phyloP scores from a whole-genome alignment of 2,888 invertebrate species.

The Desoria tigrina region DNA sequence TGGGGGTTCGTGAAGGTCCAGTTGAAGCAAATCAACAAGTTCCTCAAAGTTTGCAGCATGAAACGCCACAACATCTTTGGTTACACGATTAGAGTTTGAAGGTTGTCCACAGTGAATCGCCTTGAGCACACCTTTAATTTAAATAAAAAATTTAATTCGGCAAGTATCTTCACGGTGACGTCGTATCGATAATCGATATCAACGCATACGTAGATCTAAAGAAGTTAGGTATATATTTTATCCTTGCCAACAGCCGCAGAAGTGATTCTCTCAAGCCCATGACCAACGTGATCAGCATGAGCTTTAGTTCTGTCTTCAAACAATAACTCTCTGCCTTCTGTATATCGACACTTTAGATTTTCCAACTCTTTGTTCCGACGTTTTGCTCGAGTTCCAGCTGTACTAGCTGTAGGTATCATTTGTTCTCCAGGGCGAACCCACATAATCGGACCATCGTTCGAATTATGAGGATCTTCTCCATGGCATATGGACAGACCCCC shows the following conservation, averaged over 20 bases:
- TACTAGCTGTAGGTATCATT: conserved; percentile 88
- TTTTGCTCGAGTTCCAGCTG: conserved; percentile 61
- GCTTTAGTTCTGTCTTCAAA: conserved; percentile 96
- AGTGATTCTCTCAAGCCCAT: conserved; percentile 90
- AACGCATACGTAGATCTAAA: no score
- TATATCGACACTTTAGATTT: conserved; percentile 86
- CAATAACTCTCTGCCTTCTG: conserved; percentile 91
- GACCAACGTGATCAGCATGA: conserved; percentile 99
- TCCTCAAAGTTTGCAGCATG: conserved; percentile 89
- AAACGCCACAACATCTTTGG: conserved; percentile 98
- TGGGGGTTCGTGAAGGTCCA: conserved; percentile 97
- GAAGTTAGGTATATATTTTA: no score
- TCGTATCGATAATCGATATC: no score
- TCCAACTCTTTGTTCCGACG: conserved; percentile 83
- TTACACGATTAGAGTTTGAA: conserved; percentile 79
- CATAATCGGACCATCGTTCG: conserved; percentile 96
- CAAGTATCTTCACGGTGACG: no score
- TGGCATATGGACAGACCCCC: conserved; percentile 84
- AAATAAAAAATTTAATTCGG: no score
- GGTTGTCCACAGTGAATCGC: conserved; percentile 81
- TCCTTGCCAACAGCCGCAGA: conserved; percentile 89
- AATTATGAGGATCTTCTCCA: conserved; percentile 80
- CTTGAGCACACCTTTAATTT: conserved; percentile 75
- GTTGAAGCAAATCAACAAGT: conserved; percentile 83
- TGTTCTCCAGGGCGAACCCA: conserved; percentile 97